Conservation (phyloP, 2,113 vertebrate species). For the Sinocyclocheilus anshuiensis region DNA sequence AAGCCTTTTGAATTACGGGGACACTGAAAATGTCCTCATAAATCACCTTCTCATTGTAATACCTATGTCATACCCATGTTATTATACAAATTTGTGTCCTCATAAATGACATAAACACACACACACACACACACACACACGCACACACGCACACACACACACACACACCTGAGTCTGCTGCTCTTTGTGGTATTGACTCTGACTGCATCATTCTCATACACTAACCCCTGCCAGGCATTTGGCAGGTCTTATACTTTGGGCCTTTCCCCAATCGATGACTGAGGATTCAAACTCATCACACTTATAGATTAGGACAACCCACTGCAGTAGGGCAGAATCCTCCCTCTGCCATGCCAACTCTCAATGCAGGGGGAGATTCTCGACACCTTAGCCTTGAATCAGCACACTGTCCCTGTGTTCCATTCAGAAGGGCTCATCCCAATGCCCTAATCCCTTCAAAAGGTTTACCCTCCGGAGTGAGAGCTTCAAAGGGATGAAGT, state of each 20-base stretch:
- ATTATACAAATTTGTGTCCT: no score
- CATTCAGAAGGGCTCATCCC: no score
- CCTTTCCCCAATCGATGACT: conserved; percentile 27
- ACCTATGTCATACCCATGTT: no score
- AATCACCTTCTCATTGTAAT: no score
- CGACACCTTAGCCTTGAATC: neutral
- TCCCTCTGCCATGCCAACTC: conserved; percentile 22
- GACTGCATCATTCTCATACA: neutral
- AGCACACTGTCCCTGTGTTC: no score
- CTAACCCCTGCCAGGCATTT: conserved; percentile 23
- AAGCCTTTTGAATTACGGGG: no score
- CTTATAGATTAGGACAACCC: conserved; percentile 37
- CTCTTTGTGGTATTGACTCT: neutral
- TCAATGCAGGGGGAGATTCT: conserved; percentile 22
- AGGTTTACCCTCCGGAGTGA: no score
- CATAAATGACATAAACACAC: no score
- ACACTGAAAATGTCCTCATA: no score
- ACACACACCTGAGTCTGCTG: conserved; percentile 19
- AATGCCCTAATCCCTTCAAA: no score
- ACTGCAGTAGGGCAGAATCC: conserved; percentile 15
- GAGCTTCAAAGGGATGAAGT: no score
- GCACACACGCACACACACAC: neutral
- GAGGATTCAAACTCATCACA: conserved; percentile 28
- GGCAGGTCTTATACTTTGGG: conserved; percentile 27
- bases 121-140: neutral